These are phyloP conservation scores for Notodonta ziczac DNA, from an alignment of 2,888 invertebrate genomes.

Conservation along the genomic window DNA sequence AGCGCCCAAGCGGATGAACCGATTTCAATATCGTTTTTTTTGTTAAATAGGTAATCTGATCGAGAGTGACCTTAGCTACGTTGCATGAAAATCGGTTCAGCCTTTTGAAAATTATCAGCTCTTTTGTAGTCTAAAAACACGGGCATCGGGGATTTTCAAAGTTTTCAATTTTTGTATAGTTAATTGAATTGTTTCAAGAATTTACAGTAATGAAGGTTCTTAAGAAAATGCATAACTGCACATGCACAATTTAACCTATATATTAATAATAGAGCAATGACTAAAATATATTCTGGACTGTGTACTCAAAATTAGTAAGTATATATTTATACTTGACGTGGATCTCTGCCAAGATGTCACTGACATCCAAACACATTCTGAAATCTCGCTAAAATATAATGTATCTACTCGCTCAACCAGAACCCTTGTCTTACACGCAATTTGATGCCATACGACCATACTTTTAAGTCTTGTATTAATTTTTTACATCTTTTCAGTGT, in stretches of 20 bases:
- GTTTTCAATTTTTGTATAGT: no score
- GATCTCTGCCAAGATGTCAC: slow-evolving; percentile 80
- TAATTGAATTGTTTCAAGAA: no score
- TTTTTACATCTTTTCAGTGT: background rate
- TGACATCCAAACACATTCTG: slow-evolving; percentile 71
- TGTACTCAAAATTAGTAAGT: slow-evolving; percentile 73
- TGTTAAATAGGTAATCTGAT: no score
- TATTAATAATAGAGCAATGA: slow-evolving; percentile 67
- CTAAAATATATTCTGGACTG: slow-evolving; percentile 73
- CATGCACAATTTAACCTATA: slow-evolving; percentile 51
- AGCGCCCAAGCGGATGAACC: no score
- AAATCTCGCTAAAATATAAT: slow-evolving; percentile 62
- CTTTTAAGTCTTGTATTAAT: background rate
- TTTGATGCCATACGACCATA: slow-evolving; percentile 11
- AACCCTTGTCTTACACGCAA: slow-evolving; percentile 29
- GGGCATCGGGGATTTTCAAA: no score
- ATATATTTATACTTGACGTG: slow-evolving; percentile 78
- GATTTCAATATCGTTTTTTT: no score
- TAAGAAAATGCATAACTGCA: slow-evolving; percentile 24
- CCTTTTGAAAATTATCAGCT: no score
- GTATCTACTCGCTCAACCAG: slow-evolving; percentile 34
- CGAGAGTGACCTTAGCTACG: no score
- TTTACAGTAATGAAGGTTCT: slow-evolving; percentile 3
- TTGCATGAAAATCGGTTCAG: no score
- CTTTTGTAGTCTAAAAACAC: no score